Percentiles rank a stretch among this genome's conserved stretches.
Conservation (phyloP, 2,113 vertebrate genomes). For the Archocentrus centrarchus region DNA sequence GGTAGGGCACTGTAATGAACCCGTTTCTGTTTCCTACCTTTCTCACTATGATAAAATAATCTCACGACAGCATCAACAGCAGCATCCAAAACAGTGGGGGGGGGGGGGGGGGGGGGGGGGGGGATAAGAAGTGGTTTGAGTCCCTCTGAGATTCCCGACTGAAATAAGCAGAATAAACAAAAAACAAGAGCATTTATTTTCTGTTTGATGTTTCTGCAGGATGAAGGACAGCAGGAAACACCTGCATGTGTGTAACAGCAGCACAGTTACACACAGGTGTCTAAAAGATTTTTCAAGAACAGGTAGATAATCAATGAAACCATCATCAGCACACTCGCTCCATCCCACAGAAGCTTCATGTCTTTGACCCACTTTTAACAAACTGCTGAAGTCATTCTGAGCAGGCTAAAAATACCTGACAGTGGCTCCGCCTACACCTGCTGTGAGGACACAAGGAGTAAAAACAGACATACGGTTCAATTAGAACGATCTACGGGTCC, state of each 20-base stretch:
- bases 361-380: constrained; percentile 13
- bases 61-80: too few species aligned
- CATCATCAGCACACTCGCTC: neutral
- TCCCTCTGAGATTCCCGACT: too few species aligned
- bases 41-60: too few species aligned
- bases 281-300: neutral
- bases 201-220: too few species aligned
- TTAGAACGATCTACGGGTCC: neutral
- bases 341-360: neutral
- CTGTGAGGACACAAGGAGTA: neutral
- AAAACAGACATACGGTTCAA: neutral
- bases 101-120: too few species aligned
- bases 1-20: neutral
- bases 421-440: constrained; percentile 30
- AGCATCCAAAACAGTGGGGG: too few species aligned
- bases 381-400: neutral
- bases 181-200: neutral
- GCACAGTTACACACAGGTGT: neutral
- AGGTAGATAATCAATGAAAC: neutral
- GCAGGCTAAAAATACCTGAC: constrained; percentile 17
- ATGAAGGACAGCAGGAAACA: neutral
- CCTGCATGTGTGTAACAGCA: neutral
- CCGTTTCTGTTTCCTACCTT: neutral
- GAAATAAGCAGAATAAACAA: neutral
- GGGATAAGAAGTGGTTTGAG: too few species aligned